Base-by-base conservation (phyloP, 2,888 invertebrate genomes). In the Acleris emargana region DNA sequence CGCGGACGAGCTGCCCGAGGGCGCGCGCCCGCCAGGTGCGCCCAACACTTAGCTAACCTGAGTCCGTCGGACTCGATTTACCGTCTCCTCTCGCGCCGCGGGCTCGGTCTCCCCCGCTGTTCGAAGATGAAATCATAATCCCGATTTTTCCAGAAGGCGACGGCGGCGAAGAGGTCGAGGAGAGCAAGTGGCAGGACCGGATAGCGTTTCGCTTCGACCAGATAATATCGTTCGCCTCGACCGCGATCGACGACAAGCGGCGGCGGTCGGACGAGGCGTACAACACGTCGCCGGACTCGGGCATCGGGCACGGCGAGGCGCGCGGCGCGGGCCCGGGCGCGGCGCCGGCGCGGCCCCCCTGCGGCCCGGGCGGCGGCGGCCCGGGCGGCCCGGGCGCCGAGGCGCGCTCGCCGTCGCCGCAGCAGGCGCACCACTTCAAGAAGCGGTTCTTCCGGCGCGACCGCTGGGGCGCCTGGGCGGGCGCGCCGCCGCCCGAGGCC, bases 171-270 rank as follows among this genome's bases (percentile, higher is more conserved):
- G 95, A 95, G 76, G 96, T 95, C 73, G 96, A 96, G 84, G 96
- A 96, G 86, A 95, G 96, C 76, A 97, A 97, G 86, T 98, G 98
- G 98, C 97, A 98, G 87, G 97, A 97, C 87, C 96, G 97, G 74
- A 97, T 98, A 77, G 97, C 97, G 84, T 97, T 97, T 74, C 97
- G 97, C 61, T 98, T 99, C 93, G 98, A 98, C 91, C 96, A 97
- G 73, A 93, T 98, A 77, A 97, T 98, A 73, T 98, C 97, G 67
- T 97, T 98, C 83, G 98, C 98, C 57, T 97, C 98, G 49, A 97
- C 97, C 17, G 98, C 98, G 80, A 93, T 98, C 83, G 97, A 97
- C 83, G 96, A 97, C 88, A 95, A 97, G 80, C 94, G 97, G 67
- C 94, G 97, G 68, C 94, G 97, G 68, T 97, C 97, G 49, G 97